Evolutionary conservation across 1,140 invertebrate genomes (phyloP), one percentile per base, ranked within the genome.

Genomic region (Eufriesea mexicana): DNA sequence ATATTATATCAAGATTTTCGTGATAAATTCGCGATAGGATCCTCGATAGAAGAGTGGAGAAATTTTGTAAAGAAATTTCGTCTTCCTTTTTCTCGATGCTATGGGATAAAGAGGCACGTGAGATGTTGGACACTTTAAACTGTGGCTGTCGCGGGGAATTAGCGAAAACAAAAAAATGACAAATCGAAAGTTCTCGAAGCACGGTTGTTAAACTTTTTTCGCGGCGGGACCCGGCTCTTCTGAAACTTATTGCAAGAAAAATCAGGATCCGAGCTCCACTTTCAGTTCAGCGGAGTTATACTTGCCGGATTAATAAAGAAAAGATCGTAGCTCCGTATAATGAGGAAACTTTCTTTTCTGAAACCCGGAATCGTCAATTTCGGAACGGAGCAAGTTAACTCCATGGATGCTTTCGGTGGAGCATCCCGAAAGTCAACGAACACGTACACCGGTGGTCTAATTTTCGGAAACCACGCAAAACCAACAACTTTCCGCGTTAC

Each of bases 331-430:
- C 35, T 28, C 16, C 18, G 72, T 57, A 57, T 67, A 81, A 81
- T 57, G 62, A 75, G 72, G 66, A 81, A 81, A 75, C 47, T 81
- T 81, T 74, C 49, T 47, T 72, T 55, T 81, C 49, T 28, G 42
- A 74, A 73, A 57, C 25, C 61, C 0, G 62, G 51, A 81, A 81
- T 81, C 79, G 72, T 75, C 72, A 51, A 75, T 81, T 81, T 75
- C 25, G 23, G 25, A 81, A 64, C 18, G 70, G 59, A 73, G n/a
- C 76, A 35, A 68, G 51, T 49, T n/a, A 47, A 66, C 74, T 70
- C 54, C 47, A 47, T n/a, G n/a, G n/a, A n/a, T n/a, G n/a, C n/a
- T n/a, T n/a, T n/a, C n/a, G n/a, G n/a, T n/a, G n/a, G n/a, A n/a
- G n/a, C n/a, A n/a, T n/a, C 57, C 42, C 28, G 20, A 8, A 42